These are phyloP conservation scores for Prunella strophiata DNA, from an alignment of 2,797 vertebrate genomes.

Conservation along the genomic window DNA sequence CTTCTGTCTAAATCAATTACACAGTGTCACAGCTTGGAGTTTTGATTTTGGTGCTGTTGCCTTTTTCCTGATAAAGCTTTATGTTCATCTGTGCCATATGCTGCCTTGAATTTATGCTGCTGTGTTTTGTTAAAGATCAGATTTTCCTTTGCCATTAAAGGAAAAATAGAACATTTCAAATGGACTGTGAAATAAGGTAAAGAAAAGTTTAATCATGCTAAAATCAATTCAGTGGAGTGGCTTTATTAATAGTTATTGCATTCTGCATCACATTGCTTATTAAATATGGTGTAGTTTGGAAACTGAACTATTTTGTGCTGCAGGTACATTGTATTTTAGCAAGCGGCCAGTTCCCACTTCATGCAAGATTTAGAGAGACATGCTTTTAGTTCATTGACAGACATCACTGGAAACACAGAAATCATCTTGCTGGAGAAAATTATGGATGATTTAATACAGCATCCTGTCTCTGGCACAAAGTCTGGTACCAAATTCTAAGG, in stretches of 20 bases:
- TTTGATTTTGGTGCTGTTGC: slow-evolving; percentile 22
- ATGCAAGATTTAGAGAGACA: slow-evolving; percentile 2
- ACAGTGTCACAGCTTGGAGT: neutral
- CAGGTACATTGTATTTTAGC: neutral
- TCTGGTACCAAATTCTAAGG: neutral
- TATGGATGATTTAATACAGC: neutral
- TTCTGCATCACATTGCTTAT: slow-evolving; percentile 54
- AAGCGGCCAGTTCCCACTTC: neutral
- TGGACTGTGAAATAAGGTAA: slow-evolving; percentile 79
- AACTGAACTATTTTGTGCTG: neutral
- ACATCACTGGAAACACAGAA: neutral
- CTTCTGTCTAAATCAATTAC: neutral
- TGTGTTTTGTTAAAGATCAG: slow-evolving; percentile 65
- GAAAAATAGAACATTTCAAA: slow-evolving; percentile 68
- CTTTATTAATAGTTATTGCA: slow-evolving; percentile 72
- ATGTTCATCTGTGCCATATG: slow-evolving; percentile 45
- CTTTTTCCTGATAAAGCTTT: slow-evolving; percentile 7
- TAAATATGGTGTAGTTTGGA: slow-evolving; percentile 45
- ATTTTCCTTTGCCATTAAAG: slow-evolving; percentile 67
- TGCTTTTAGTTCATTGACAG: neutral
- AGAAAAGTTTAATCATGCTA: slow-evolving; percentile 74
- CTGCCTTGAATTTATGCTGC: slow-evolving; percentile 62
- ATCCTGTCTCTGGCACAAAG: neutral
- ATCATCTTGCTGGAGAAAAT: neutral
- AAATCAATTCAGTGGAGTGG: slow-evolving; percentile 63